Conservation (phyloP, 2,888 invertebrate species). For the Ptychoptera albimana region DNA sequence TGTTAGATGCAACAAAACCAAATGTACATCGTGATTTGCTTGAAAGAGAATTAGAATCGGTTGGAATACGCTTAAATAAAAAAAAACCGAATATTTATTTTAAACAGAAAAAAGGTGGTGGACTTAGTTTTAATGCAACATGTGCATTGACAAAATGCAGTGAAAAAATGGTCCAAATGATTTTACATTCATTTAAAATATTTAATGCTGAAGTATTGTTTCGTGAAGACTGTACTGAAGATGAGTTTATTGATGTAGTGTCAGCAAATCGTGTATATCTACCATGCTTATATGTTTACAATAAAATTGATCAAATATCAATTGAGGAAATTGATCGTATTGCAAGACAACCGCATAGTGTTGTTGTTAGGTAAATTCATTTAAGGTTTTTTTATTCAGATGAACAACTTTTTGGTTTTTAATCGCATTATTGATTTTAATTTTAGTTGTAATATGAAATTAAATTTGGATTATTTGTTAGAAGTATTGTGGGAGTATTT, state of each 20-base stretch:
- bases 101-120: conserved; percentile 92
- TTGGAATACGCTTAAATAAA: conserved; percentile 94
- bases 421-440: neutral
- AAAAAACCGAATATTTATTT: conserved; percentile 95
- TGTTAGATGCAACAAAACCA: conserved; percentile 97
- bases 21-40: conserved; percentile 85
- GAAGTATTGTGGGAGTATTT: conserved; percentile 89
- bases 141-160: conserved; percentile 83
- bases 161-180: conserved; percentile 95
- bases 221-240: conserved; percentile 87
- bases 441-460: conserved; percentile 90
- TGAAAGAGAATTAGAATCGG: conserved; percentile 91
- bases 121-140: conserved; percentile 92
- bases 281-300: conserved; percentile 96
- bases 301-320: conserved; percentile 99
- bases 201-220: conserved; percentile 92
- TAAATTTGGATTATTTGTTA: conserved; percentile 89
- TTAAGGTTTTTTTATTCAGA: no score
- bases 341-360: conserved; percentile 71
- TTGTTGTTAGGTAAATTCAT: conserved; percentile 48
- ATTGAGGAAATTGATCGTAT: conserved; percentile 96
- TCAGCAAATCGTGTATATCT: conserved; percentile 89
- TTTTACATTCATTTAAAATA: conserved; percentile 96
- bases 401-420: conserved; percentile 1
- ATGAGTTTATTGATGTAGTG: conserved; percentile 97